These are phyloP conservation scores for Rhea pennata DNA, from an alignment of 2,113 vertebrate species.

Conservation along the genomic window DNA sequence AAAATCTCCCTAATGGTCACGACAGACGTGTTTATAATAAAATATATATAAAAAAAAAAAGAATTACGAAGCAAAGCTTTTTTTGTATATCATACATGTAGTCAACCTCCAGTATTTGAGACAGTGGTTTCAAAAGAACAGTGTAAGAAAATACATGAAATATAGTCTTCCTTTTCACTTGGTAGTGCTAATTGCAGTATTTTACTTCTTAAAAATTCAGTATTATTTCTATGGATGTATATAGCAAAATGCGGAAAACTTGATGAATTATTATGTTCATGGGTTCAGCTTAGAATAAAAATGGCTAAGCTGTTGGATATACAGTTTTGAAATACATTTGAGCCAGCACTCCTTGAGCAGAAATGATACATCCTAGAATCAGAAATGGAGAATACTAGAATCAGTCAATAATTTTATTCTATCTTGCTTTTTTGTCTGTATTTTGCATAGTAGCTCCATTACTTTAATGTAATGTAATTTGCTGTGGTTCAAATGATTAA, in stretches of 20 bases:
- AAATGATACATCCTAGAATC: neutral
- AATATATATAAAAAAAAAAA: neutral
- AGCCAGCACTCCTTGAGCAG: neutral
- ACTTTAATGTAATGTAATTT: conserved; percentile 21
- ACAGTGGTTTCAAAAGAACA: neutral
- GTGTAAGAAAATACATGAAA: neutral
- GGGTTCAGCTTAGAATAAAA: neutral
- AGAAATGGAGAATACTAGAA: neutral
- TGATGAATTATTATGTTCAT: neutral
- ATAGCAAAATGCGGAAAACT: neutral
- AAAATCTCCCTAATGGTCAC: neutral
- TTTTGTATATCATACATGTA: neutral
- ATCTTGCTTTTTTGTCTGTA: conserved; percentile 29
- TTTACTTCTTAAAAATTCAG: neutral
- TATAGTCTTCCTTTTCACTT: neutral
- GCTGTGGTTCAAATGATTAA: conserved; percentile 41
- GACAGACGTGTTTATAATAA: neutral
- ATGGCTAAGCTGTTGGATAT: neutral
- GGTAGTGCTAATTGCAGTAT: neutral
- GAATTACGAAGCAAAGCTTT: conserved; percentile 1
- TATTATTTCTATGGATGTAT: neutral
- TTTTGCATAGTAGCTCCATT: conserved; percentile 24
- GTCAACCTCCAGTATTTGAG: neutral
- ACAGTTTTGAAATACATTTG: neutral
- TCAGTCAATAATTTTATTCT: conserved; percentile 1